Conservation (phyloP, 64 coral and sea anemone species). For the Pachyseris speciosa region DNA sequence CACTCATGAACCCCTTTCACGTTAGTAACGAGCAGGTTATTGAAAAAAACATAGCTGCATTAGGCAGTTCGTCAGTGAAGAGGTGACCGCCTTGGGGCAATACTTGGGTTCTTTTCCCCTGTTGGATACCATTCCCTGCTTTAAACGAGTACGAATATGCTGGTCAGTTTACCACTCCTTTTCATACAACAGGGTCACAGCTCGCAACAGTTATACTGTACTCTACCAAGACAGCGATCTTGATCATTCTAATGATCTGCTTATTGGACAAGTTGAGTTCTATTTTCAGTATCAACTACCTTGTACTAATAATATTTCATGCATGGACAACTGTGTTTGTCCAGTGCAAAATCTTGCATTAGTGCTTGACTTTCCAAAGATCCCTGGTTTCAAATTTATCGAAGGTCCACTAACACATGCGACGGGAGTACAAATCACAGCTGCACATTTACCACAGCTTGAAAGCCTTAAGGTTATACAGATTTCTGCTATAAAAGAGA, state of each 20-base stretch:
- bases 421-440: no score
- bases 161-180: constrained; percentile 12
- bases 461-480: background rate
- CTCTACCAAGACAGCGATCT: background rate
- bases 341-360: no score
- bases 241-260: background rate
- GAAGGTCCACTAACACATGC: no score
- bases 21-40: background rate
- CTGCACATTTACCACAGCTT: background rate
- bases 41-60: background rate
- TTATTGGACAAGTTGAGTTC: constrained; percentile 6
- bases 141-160: constrained; percentile 2
- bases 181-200: constrained; percentile 28
- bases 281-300: constrained; percentile 30
- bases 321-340: no score
- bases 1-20: background rate
- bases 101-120: background rate
- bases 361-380: no score
- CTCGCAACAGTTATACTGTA: constrained; percentile 22
- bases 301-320: no score
- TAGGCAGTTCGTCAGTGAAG: background rate
- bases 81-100: background rate
- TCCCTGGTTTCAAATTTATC: no score
- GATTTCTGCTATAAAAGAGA: background rate
- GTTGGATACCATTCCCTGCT: background rate